Conservation (phyloP, 1,140 invertebrate species). For the Ostrea denselamellosa region DNA sequence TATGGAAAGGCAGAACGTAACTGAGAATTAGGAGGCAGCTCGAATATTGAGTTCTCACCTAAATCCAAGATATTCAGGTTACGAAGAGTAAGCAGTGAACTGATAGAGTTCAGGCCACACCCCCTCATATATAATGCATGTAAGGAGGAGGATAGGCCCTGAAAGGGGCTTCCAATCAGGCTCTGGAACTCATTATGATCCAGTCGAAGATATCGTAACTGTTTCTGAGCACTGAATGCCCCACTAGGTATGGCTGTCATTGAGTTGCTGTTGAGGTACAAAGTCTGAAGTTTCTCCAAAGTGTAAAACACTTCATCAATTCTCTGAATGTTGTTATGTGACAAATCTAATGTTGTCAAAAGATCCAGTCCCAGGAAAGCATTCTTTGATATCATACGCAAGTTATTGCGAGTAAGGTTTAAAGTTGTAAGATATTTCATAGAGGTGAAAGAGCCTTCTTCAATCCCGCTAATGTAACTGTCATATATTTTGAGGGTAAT, state of each 20-base stretch:
- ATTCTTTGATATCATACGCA: constrained; percentile 56
- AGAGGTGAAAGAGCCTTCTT: constrained; percentile 54
- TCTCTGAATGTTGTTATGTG: constrained; percentile 58
- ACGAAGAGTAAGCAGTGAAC: constrained; percentile 55
- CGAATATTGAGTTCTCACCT: constrained; percentile 60
- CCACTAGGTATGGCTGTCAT: constrained; percentile 53
- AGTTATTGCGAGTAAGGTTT: constrained; percentile 64
- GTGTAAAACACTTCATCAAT: constrained; percentile 56
- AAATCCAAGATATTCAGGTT: constrained; percentile 60
- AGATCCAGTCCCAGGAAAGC: constrained; percentile 58
- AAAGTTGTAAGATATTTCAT: constrained; percentile 55
- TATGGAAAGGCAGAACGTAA: constrained; percentile 45
- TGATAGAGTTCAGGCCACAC: constrained; percentile 59
- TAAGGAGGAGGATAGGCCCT: constrained; percentile 56
- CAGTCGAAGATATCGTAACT: constrained; percentile 57
- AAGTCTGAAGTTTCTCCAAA: constrained; percentile 52
- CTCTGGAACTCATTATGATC: constrained; percentile 64
- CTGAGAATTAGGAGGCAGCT: constrained; percentile 49
- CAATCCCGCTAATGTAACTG: constrained; percentile 55
- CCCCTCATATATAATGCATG: constrained; percentile 56
- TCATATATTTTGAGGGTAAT: neutral
- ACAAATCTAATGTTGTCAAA: constrained; percentile 62
- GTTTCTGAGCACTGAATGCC: constrained; percentile 54
- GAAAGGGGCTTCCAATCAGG: constrained; percentile 56
- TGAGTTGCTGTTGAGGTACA: constrained; percentile 62